Base-by-base conservation (phyloP, 1,140 invertebrate genomes). In the Prorops nasuta region DNA sequence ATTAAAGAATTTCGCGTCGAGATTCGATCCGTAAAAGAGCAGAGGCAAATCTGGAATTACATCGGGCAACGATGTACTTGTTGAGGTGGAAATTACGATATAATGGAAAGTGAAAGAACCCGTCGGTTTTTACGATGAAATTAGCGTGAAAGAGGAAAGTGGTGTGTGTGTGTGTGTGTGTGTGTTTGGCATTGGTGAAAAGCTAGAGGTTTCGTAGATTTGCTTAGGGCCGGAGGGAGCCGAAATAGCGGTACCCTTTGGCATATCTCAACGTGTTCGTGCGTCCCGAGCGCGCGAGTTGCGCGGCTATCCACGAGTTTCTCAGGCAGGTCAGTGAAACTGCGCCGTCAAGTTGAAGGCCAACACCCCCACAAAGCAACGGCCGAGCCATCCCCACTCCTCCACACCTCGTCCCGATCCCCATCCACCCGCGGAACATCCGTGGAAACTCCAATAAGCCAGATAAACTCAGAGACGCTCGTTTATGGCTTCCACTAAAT, bases 301-400 rank as follows among this genome's bases (percentile, higher is more conserved):
- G 59, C 60, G 56, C 51, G 63, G 58, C 63, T 60, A 66, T 74
- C n/a, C 56, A 69, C 64, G 67, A 71, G 73, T 73, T 76, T 76
- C 74, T 77, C 74, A 78, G 76, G 74, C 76, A 78, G 74, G 76
- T 78, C 76, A 77, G 76, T 77, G 74, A 77, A 77, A 77, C 74
- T 76, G 73, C 75, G 69, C 73, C 74, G 74, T 74, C 74, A 77
- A 78, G 76, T 78, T 77, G 74, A 78, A 78, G 76, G 76, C 76
- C 76, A 78, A 78, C 75, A 77, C 74, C 76, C 76, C 74, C 75
- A 76, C 74, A 76, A 76, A 74, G 72, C 76, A 76, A 74, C 72
- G 69, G 67, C 66, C 58, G 62, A 60, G 63, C 53, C 53, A 34
- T 18, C 41, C 19, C 19, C 44, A 14, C 24, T 39, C 46, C 39